Percentiles rank a stretch among this genome's conserved stretches.
phyloP scores from a whole-genome alignment of 2,113 vertebrate species.

The Sinocyclocheilus rhinocerous region DNA sequence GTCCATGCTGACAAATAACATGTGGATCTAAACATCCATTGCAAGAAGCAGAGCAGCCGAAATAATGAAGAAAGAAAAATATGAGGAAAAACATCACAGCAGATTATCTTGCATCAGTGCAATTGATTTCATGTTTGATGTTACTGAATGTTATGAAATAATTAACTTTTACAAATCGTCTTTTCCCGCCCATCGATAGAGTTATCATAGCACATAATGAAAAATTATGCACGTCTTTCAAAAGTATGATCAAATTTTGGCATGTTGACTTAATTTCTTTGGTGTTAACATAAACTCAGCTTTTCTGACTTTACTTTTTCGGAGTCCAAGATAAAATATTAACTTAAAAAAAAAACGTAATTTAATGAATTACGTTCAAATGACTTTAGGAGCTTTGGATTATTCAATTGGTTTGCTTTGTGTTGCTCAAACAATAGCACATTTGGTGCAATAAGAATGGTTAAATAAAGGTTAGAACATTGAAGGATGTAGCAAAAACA shows the following conservation, averaged over 20 bases:
- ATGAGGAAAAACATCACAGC: constrained; percentile 34
- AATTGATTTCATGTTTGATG: background rate
- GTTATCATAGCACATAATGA: background rate
- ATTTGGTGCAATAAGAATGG: background rate
- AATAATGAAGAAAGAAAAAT: constrained; percentile 53
- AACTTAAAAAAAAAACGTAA: background rate
- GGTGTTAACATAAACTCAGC: constrained; percentile 65
- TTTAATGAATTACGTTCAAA: background rate
- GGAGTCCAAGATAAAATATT: background rate
- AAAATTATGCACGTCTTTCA: background rate
- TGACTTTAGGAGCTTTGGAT: constrained; percentile 1
- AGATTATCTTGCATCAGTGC: constrained; percentile 51
- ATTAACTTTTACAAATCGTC: constrained; percentile 56
- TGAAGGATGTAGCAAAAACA: background rate
- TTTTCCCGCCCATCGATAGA: too few species aligned
- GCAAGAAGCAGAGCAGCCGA: constrained; percentile 4
- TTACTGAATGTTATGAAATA: constrained; percentile 14
- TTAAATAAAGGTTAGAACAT: background rate
- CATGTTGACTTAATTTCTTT: too few species aligned
- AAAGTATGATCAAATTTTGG: constrained; percentile 63
- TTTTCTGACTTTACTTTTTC: background rate
- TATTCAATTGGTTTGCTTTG: background rate
- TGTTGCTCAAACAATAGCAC: constrained; percentile 9
- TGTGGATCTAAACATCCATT: background rate
- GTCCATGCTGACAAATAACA: constrained; percentile 74